Base-by-base conservation (phyloP, 2,888 invertebrate genomes). In the Lamproptera curius region DNA sequence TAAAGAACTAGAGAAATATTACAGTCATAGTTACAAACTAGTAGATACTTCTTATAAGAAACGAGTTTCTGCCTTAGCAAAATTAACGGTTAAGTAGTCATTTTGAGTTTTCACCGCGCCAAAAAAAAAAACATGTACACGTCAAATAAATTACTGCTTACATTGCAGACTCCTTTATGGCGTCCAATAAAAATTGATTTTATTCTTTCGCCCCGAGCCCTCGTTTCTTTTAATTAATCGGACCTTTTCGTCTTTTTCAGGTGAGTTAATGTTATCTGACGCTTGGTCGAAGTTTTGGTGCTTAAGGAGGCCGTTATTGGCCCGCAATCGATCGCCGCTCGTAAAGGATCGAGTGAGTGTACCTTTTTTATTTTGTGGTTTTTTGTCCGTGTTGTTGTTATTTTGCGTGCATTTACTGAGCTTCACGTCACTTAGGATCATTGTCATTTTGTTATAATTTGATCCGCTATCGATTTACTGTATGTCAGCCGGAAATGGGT, bases 221-320 rank as follows among this genome's bases (percentile, higher is more conserved):
- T 63, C 52, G 56, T 56, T 62, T 55, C 57, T 46, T 65, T 66
- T 69, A 68, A 71, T 68, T 65, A 61, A 62, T 59, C 47, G 51
- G n/a, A 51, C 39, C 10, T 56, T 62, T 65, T 59, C 55, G 59
- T 57, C 52, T 58, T 60, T 73, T 70, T 58, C 74, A 76, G 76
- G 76, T 76, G 70, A 67, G 75, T 56, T 52, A 51, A 57, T 56
- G 53, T 51, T 50, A 55, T 52, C 45, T 49, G 49, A 52, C 39
- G 43, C 54, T 33, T 33, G 33, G 40, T 48, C 51, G 52, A 31
- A 46, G 46, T 56, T 50, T 53, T 47, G 53, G 48, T 46, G 50
- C 50, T 49, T 55, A 46, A 46, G 56, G 53, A 45, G 26, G 53
- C 48, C 46, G 56, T 61, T 57, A 56, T 36, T 36, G 38, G 34